Evolutionary conservation across 92 coral and sea anemone species (phyloP).

Genomic region (Epizoanthus stellaris): DNA sequence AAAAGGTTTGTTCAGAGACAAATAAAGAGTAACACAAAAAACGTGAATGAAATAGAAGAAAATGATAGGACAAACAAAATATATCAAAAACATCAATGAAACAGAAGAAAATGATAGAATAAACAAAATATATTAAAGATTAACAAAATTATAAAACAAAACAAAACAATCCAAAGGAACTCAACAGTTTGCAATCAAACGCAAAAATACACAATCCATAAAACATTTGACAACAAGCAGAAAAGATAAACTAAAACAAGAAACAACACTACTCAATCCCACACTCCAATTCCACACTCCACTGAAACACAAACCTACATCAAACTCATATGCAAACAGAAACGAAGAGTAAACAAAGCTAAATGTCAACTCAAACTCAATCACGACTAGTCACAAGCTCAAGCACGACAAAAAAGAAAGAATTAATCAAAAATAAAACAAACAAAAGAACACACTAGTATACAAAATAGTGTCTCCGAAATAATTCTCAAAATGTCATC

Average conservation of each 20-base stretch:
- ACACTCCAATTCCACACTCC: neutral
- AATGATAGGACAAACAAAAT: neutral
- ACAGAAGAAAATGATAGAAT: neutral
- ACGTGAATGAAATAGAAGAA: neutral
- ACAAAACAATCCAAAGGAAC: neutral
- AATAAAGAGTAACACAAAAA: neutral
- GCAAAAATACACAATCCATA: no score
- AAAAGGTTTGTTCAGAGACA: neutral
- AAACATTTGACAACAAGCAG: neutral
- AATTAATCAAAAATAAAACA: neutral
- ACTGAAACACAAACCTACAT: neutral
- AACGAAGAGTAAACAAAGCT: neutral
- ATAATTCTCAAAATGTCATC: no score
- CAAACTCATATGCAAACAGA: neutral
- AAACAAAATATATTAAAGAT: neutral
- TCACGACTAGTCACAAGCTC: constrained; percentile 14
- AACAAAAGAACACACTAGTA: neutral
- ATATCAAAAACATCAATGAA: neutral
- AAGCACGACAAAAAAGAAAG: constrained; percentile 13
- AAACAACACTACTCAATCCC: neutral
- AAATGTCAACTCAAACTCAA: neutral
- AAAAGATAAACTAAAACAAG: neutral
- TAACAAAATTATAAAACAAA: neutral
- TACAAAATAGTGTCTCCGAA: constrained; percentile 6
- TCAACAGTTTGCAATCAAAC: no score